phyloP scores from a whole-genome alignment of 2,888 invertebrate genomes.

The Apantesis nais region DNA sequence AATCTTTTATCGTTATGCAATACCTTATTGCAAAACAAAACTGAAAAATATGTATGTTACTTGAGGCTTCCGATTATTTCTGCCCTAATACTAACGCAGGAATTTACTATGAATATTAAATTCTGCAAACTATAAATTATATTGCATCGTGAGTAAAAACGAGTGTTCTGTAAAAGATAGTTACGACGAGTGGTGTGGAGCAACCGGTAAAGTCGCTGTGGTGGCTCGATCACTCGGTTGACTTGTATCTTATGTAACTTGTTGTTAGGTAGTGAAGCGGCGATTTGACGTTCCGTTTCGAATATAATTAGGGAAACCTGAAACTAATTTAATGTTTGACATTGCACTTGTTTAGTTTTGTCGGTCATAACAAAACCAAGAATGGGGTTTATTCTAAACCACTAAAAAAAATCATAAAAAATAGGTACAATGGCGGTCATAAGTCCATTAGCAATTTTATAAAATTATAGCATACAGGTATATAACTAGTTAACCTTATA shows the following conservation, averaged over 20 bases:
- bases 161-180: slow-evolving; percentile 54
- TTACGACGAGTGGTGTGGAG: slow-evolving; percentile 55
- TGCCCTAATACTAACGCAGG: slow-evolving; percentile 20
- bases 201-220: slow-evolving; percentile 64
- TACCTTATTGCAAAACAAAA: too few species aligned
- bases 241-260: slow-evolving; percentile 79
- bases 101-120: background rate
- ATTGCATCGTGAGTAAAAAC: slow-evolving; percentile 56
- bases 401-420: too few species aligned
- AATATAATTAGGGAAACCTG: slow-evolving; percentile 54
- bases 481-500: too few species aligned
- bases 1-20: too few species aligned
- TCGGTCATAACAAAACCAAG: slow-evolving; percentile 3
- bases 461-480: too few species aligned
- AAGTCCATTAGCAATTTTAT: too few species aligned
- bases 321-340: slow-evolving; percentile 37
- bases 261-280: slow-evolving; percentile 53
- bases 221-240: slow-evolving; percentile 46
- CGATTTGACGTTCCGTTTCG: slow-evolving; percentile 41
- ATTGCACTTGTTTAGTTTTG: slow-evolving; percentile 10
- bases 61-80: background rate
- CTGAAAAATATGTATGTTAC: background rate
- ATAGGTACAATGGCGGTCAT: too few species aligned
- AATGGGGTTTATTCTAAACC: background rate
- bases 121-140: slow-evolving; percentile 37